Base-by-base conservation (phyloP, 2,113 vertebrate genomes). In the Pseudois nayaur region DNA sequence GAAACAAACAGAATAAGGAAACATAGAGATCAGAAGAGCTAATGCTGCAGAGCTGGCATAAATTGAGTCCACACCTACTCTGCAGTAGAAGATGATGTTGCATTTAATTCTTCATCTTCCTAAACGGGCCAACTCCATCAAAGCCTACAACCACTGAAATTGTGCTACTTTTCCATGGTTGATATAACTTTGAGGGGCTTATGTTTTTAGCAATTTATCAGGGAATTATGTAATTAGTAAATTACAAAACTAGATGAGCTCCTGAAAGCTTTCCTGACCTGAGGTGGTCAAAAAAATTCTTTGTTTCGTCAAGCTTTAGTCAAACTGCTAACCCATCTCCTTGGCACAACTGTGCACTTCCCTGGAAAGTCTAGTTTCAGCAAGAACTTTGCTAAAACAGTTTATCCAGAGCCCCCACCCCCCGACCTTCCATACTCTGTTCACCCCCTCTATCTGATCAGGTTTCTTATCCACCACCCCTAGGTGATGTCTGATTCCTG, bases 341-440 rank as follows among this genome's bases (percentile, higher is more conserved):
- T 92, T 67, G 31, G 27, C 19, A 19, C 48, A 17, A 12, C n/a
- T 92, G n/a, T 67, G 3, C 1, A 64, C 14, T 54, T 87, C 19
- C 71, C 33, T 45, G 21, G 19, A 64, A 94, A 81, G 60, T 55
- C 33, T 62, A 64, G 55, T 62, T 87, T 87, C 78, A 79, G 33
- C 25, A 16, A 79, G 71, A 62, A 81, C 8, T 36, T 74, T 62
- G 19, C 55, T 33, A 64, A 29, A 36, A 54, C 27, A 54, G n/a
- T 54, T 64, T 43, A 64, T 23, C 6, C 25, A 74, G 23, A 78
- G 1, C 3, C 3, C 5, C 3, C 29, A 2, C 5, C 7, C 4
- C 2, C 9, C 2, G 4, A 57, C 13, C 8, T 52, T 55, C n/a
- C 14, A 54, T 27, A 31, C 67, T 62, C 33, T 43, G 45, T 60